Percentiles rank a stretch among this genome's conserved stretches.
phyloP scores from a whole-genome alignment of 2,113 vertebrate genomes.

The Noctilio leporinus region DNA sequence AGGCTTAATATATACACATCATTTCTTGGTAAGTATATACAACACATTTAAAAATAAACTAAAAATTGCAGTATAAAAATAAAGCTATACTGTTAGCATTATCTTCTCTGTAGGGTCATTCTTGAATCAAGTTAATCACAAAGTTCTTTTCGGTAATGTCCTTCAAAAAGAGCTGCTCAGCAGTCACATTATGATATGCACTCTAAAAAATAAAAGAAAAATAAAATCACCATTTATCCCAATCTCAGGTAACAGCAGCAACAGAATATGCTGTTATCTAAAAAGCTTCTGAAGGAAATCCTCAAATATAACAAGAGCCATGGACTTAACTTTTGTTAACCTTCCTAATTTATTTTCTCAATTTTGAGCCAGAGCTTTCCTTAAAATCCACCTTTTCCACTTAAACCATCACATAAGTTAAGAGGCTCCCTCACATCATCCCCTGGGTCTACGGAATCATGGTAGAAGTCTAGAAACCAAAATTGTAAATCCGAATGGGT shows the following conservation, averaged over 20 bases:
- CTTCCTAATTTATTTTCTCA: not conserved
- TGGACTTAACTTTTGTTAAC: not conserved
- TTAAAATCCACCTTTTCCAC: not conserved
- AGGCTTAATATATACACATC: slow-evolving; percentile 45
- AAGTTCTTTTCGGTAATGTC: slow-evolving; percentile 81
- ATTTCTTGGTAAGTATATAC: slow-evolving; percentile 18
- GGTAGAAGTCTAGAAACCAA: not conserved
- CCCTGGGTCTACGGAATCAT: not conserved
- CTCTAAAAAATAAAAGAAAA: slow-evolving; percentile 74
- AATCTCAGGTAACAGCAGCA: not conserved
- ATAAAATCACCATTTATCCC: not conserved
- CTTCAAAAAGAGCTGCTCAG: slow-evolving; percentile 83
- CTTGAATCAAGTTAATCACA: slow-evolving; percentile 81
- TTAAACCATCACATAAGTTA: not conserved
- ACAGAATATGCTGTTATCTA: not conserved
- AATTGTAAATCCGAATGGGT: not conserved
- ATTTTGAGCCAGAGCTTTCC: not conserved
- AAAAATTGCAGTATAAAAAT: slow-evolving; percentile 76
- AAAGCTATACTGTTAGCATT: slow-evolving; percentile 67
- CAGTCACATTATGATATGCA: slow-evolving; percentile 82
- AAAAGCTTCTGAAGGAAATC: not conserved
- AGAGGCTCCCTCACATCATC: not conserved
- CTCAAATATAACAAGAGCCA: not conserved
- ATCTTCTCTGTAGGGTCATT: slow-evolving; percentile 46
- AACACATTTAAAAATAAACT: slow-evolving; percentile 77